Evolutionary conservation across 2,113 vertebrate genomes (phyloP), one percentile per base, ranked within the genome.

Genomic region (Rutilus rutilus): DNA sequence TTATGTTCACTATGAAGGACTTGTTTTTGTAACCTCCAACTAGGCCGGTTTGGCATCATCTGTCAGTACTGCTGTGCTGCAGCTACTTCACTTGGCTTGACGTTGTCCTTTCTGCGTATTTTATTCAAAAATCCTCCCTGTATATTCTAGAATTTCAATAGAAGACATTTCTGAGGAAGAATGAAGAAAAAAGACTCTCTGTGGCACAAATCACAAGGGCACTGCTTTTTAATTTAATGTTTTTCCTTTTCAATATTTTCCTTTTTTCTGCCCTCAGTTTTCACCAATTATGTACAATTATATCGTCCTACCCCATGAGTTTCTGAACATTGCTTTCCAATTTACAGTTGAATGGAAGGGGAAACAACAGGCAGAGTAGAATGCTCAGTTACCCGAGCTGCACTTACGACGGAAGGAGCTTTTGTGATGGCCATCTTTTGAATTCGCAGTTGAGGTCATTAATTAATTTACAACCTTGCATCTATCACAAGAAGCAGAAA

Each of bases 401-500:
- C 81, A 88, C 86, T 89, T 87, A 79, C 88, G 85, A 78, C 33
- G 75, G 74, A 86, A 84, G 87, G 39, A 93, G 92, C 88, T 91
- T 93, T 94, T 93, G 91, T 93, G 92, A 93, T 1, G 88, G 93
- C 94, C 90, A 93, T 93, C 92, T 92, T 95, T 93, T 94, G 92
- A 93, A 94, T 92, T 90, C 76, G 87, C 93, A 93, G 94, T 93
- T 94, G 92, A 95, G 94, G 94, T 95, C 96, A 95, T 95, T 95
- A 95, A 96, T 95, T 97, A 96, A 97, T 96, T 96, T 91, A 92
- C 91, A 95, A 94, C 95, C 96, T 95, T 95, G 94, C 96, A 97
- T 96, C 95, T 96, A 96, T 97, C 96, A 95, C 94, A 97, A 97
- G 96, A 96, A 96, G 95, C 94, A 94, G 95, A 95, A 97, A 97